Evolutionary conservation across 2,113 vertebrate species (phyloP), one percentile per base, ranked within the genome.

Genomic region (Nasalis larvatus): DNA sequence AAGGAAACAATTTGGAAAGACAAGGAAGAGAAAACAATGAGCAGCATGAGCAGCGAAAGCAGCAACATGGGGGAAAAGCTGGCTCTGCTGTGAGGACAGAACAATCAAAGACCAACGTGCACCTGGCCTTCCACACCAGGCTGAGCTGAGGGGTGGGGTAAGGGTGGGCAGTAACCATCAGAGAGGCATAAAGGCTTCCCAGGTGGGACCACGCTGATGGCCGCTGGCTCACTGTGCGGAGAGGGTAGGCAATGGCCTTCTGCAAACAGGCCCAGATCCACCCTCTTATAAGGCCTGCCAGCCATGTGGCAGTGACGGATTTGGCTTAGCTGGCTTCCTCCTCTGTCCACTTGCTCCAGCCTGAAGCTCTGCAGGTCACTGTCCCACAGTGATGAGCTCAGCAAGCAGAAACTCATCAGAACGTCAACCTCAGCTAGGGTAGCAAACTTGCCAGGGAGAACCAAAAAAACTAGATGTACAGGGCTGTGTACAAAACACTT

Each of bases 1-100:
- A 47, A 97, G 93, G 94, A 94, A 94, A 93, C 27, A 60, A 94
- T 78, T 76, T 93, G 94, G 92, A 97, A 60, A 94, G 69, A 93
- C 16, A 42, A 32, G 14, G 91, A 45, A 16, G 96, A 95, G 80
- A 86, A 97, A 96, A 97, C 80, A 23, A 83, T 37, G 25, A 86
- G 91, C 52, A 96, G 94, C 86, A 83, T 45, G 23, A 88, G 90
- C 52, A 96, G 94, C 85, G 0, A 85, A 69, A 94, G 96, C 32
- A 86, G 35, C 1, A 0, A 3, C 42, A 63, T 6, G 6, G 76
- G 84, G 95, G 52, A 77, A 71, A 82, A 95, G 93, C 2, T 77
- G 94, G 47, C 12, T 94, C 96, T 37, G 45, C 3, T 71, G 86
- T n/a, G 35, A 96, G 27, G 82, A 80, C 83, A 47, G 89, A 63